Conservation (phyloP, 2,888 invertebrate genomes). For the Leptinotarsa haldemani region DNA sequence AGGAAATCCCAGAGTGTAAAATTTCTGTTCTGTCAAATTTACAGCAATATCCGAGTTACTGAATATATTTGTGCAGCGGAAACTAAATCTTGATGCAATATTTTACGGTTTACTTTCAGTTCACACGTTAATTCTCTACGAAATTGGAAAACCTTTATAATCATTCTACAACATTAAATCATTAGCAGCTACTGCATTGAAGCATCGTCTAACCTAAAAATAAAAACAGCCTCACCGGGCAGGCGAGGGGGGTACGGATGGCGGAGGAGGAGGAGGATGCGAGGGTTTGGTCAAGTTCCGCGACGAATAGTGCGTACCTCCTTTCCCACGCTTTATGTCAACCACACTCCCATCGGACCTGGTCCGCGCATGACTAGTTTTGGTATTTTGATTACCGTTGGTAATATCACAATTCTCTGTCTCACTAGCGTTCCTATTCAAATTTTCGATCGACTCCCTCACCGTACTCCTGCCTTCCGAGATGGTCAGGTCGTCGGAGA, state of each 20-base stretch:
- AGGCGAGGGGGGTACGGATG: conserved; percentile 41
- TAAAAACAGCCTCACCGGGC: not conserved
- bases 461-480: conserved; percentile 42
- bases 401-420: conserved; percentile 56
- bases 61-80: too few relatives aligned
- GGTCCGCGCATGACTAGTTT: conserved; percentile 63
- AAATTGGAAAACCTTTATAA: too few relatives aligned
- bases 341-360: conserved; percentile 65
- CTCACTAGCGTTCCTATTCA: conserved; percentile 54
- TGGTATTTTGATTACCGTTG: conserved; percentile 42
- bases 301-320: conserved; percentile 34
- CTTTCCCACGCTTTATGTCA: conserved; percentile 51
- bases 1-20: too few relatives aligned
- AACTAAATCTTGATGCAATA: too few relatives aligned
- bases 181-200: not conserved
- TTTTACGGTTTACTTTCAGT: too few relatives aligned
- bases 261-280: conserved; percentile 66
- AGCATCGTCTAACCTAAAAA: not conserved
- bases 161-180: not conserved
- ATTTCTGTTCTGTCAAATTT: too few relatives aligned
- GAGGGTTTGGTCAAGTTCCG: conserved; percentile 63
- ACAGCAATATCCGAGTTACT: too few relatives aligned
- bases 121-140: too few relatives aligned
- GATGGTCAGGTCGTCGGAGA: conserved; percentile 12
- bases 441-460: conserved; percentile 49